Conservation (phyloP, 2,113 vertebrate species). For the Thryonomys swinderianus region DNA sequence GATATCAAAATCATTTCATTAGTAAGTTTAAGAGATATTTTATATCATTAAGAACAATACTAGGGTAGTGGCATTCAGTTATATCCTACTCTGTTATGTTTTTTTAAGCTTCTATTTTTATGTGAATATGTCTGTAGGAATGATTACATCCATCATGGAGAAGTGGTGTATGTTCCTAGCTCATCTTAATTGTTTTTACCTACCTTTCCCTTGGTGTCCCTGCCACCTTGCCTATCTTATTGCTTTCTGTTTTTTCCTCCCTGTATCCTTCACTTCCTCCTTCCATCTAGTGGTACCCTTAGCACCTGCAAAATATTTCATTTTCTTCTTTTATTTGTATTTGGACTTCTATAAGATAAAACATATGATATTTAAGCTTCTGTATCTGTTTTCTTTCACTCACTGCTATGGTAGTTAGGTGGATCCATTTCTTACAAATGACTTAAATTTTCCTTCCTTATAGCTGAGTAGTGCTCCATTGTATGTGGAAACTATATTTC, state of each 20-base stretch:
- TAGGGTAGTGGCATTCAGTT: not conserved
- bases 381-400: not conserved
- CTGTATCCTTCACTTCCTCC: not conserved
- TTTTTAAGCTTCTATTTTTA: not conserved
- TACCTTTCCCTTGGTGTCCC: not conserved
- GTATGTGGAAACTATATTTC: not conserved
- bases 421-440: not conserved
- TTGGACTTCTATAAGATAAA: not conserved
- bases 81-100: not conserved
- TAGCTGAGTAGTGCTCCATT: not conserved
- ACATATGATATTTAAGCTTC: not conserved
- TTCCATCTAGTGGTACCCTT: not conserved
- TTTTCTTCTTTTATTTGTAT: not conserved
- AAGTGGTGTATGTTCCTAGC: not conserved
- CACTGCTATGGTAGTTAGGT: not conserved
- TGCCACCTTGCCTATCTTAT: not conserved
- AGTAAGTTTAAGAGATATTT: not conserved
- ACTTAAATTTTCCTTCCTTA: not conserved
- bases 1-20: not conserved
- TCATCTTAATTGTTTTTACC: not conserved
- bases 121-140: not conserved
- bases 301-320: not conserved
- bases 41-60: not conserved
- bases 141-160: not conserved
- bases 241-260: not conserved